Evolutionary conservation across 1,140 invertebrate genomes (phyloP), one percentile per base, ranked within the genome.

Genomic region (Bombus picipes): DNA sequence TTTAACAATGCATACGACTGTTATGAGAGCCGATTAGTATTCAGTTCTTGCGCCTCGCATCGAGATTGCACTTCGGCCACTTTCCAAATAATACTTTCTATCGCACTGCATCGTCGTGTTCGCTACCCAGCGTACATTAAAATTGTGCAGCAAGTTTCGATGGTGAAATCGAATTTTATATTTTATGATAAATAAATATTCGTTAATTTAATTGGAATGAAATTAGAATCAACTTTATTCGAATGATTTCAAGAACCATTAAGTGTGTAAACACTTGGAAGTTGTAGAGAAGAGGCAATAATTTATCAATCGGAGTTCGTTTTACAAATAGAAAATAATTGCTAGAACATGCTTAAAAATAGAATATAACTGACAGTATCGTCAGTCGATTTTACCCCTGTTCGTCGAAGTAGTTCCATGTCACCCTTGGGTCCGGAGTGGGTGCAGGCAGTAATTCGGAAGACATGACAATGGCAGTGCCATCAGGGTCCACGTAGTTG

Each of bases 391-490:
- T 89, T 94, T 88, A 95, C 95, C 95, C 94, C 81, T 96, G 96
- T 91, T 98, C 98, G 94, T 99, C 98, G 95, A 99, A 98, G 93
- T 99, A 98, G 90, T 97, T 96, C 96, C 97, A 97, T 25, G 97
- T 95, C 70, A 96, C 93, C 91, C 95, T 90, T 8, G 95, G 95
- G 89, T 95, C 94, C 22, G 92, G 91, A 10, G 94, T 94, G 13
- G 86, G 95, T 87, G 91, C 94, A 88, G 92, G 93, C 66, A 89
- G 93, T 92, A 87, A 94, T 93, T 94, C 95, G 76, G 94, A 95
- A 73, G 94, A 94, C 92, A 94, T 92, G 73, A 94, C 91, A 76
- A 94, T 91, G 86, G 94, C 90, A 88, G 93, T 92, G 91, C 94
- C 93, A 93, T 94, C 91, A 90, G 94, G 76, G 85, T 93, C 95